Percentiles rank a stretch among this genome's conserved stretches.
These are phyloP conservation scores for Falco concolor DNA, from an alignment of 2,797 vertebrate species.

Conservation along the genomic window DNA sequence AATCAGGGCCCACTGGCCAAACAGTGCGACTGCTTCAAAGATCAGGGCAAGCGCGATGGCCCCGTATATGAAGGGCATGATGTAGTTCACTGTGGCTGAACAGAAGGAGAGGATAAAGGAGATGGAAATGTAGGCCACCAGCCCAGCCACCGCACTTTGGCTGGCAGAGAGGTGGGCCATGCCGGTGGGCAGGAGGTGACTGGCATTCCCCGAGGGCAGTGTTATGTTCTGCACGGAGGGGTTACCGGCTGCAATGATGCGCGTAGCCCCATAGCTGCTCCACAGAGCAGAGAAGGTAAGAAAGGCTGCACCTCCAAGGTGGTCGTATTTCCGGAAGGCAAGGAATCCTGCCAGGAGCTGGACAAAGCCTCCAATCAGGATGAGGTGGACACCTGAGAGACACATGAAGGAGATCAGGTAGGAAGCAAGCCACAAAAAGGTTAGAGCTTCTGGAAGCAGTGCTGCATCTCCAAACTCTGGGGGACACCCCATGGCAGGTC, in stretches of 20 bases:
- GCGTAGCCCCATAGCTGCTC: slow-evolving; percentile 84
- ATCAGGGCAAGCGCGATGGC: slow-evolving; percentile 80
- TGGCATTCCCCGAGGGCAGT: not conserved
- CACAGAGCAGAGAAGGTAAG: slow-evolving; percentile 88
- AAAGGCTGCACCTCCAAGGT: slow-evolving; percentile 83
- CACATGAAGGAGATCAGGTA: not conserved
- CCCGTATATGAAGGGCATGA: slow-evolving; percentile 90
- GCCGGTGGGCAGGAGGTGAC: not conserved
- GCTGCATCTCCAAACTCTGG: not conserved
- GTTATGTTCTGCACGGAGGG: not conserved
- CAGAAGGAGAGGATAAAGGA: slow-evolving; percentile 85
- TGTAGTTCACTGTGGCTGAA: slow-evolving; percentile 87
- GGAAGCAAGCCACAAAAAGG: not conserved
- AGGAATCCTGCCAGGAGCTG: slow-evolving; percentile 86
- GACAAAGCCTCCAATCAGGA: slow-evolving; percentile 84
- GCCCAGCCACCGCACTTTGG: slow-evolving; percentile 80
- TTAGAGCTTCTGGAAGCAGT: not conserved
- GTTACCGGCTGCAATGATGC: slow-evolving; percentile 74
- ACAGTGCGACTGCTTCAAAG: slow-evolving; percentile 82
- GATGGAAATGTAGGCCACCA: slow-evolving; percentile 82
- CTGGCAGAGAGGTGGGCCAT: not conserved
- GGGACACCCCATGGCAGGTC: rapidly evolving
- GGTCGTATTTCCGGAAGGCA: slow-evolving; percentile 87
- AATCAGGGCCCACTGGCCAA: slow-evolving; percentile 79
- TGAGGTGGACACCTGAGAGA: slow-evolving; percentile 82